Evolutionary conservation across 1,140 invertebrate genomes (phyloP).

Genomic region (Euwallacea similis): DNA sequence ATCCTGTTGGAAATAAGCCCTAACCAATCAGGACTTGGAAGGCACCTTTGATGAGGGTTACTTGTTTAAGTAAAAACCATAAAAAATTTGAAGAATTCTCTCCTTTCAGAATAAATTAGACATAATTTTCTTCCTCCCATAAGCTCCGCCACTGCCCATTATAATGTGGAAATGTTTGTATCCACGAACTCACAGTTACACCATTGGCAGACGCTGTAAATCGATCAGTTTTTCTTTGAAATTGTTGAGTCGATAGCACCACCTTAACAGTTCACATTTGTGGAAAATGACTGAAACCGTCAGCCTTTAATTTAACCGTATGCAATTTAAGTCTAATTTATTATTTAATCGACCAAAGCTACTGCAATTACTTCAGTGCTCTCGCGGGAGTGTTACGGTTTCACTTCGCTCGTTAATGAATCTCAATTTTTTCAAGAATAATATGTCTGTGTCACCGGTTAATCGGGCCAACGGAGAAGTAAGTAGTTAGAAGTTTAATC

Average conservation of each 20-base stretch:
- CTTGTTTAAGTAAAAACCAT: no score
- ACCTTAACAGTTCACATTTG: background rate
- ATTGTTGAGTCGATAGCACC: constrained; percentile 1
- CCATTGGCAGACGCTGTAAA: no score
- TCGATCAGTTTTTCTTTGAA: background rate
- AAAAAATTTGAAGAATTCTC: no score
- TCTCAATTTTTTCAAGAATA: constrained; percentile 8
- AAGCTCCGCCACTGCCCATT: no score
- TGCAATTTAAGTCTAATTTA: background rate
- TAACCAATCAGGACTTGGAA: no score
- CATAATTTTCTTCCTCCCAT: no score
- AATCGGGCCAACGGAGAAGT: constrained; percentile 10
- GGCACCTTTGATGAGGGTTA: no score
- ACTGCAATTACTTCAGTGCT: background rate
- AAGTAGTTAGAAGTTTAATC: background rate
- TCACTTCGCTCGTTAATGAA: background rate
- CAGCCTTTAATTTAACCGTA: background rate
- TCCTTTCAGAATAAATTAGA: no score
- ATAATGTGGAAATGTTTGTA: no score
- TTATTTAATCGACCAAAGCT: background rate
- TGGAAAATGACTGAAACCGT: background rate
- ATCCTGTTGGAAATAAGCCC: no score
- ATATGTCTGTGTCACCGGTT: constrained; percentile 13
- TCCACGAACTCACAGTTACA: no score
- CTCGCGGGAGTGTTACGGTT: background rate